Evolutionary conservation across 1,140 invertebrate genomes (phyloP).

Genomic region (Heliothis subflexa): DNA sequence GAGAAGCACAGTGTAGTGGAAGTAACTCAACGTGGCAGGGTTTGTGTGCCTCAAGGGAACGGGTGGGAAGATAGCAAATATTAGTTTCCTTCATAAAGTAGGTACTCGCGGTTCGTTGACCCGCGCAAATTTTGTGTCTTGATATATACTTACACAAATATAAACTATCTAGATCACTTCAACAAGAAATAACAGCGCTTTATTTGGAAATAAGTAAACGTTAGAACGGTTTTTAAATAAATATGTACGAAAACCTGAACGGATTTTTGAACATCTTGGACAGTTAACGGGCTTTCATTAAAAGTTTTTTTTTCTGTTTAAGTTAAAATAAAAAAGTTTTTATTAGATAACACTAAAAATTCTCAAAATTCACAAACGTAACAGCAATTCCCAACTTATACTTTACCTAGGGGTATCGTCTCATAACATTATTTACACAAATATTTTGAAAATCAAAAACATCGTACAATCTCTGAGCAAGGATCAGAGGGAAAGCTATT

Average conservation of each 20-base stretch:
- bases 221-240: background rate
- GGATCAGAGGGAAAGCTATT: constrained; percentile 36
- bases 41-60: constrained; percentile 71
- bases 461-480: constrained; percentile 39
- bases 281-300: too few relatives aligned
- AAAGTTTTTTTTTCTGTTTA: too few relatives aligned
- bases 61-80: constrained; percentile 80
- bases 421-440: background rate
- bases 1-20: constrained; percentile 64
- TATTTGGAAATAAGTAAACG: constrained; percentile 7
- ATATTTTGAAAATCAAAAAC: constrained; percentile 21
- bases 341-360: too few relatives aligned
- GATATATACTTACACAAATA: constrained; percentile 53
- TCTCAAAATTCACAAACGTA: background rate
- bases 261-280: too few relatives aligned
- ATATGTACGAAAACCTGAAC: too few relatives aligned
- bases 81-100: constrained; percentile 77
- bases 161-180: constrained; percentile 71
- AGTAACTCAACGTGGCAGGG: constrained; percentile 73
- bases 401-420: background rate
- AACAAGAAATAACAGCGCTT: constrained; percentile 69
- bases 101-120: constrained; percentile 77
- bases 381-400: background rate
- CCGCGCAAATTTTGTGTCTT: constrained; percentile 76
- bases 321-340: too few relatives aligned